Conservation (phyloP, 2,113 vertebrate species). For the Oxyura jamaicensis region DNA sequence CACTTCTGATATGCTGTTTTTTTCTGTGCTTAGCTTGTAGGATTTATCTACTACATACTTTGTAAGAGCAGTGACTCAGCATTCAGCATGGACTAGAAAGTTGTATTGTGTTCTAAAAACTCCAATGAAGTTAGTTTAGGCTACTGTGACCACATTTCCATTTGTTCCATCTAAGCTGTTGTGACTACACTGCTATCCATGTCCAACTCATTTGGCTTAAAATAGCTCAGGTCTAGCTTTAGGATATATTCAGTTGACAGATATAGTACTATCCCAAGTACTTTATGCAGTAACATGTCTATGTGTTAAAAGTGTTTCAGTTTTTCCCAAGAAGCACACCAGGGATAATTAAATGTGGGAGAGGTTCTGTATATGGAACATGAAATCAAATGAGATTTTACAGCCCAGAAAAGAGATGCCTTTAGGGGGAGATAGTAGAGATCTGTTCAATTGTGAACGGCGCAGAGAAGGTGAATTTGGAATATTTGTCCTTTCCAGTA, state of each 20-base stretch:
- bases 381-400: background rate
- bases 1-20: background rate
- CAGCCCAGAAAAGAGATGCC: background rate
- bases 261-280: background rate
- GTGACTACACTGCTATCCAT: background rate
- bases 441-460: background rate
- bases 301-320: background rate
- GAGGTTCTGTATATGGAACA: background rate
- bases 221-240: background rate
- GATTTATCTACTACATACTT: slow-evolving; percentile 15
- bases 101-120: background rate
- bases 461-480: background rate
- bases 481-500: background rate
- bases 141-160: background rate
- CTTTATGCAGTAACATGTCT: background rate
- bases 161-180: background rate
- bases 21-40: background rate
- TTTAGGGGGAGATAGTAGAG: background rate
- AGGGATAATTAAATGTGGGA: background rate
- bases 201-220: background rate
- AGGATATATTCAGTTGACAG: background rate
- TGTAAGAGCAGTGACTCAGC: background rate
- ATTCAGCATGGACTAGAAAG: background rate
- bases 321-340: background rate
- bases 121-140: background rate